Base-by-base conservation (phyloP, 2,888 invertebrate genomes). In the Clanis bilineata region DNA sequence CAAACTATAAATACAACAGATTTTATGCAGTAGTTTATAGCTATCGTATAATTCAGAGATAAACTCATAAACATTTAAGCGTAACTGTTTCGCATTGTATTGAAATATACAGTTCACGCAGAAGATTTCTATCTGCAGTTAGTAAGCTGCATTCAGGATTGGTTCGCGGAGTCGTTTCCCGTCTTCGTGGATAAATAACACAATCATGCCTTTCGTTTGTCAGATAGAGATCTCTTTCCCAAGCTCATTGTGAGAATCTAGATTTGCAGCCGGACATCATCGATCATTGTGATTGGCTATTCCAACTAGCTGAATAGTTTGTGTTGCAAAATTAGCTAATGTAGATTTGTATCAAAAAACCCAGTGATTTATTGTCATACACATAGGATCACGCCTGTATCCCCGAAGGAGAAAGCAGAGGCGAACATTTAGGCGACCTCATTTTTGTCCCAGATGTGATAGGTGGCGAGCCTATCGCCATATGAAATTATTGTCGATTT, bases 221-320 rank as follows among this genome's bases (percentile, higher is more conserved):
- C 51, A 32, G 51, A 51, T 51, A 51, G 7, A 32, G 32, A 51
- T 51, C 32, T 45, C 25, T 32, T 51, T 51, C 51, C 32, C 51
- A 51, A 51, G 51, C 51, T 51, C 51, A 22, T 44, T 51, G 51
- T 51, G 32, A 51, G 51, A 51, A 51, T 18, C 51, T 51, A 51
- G 32, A 51, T 32, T 32, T 25, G 23, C 32, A 18, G 51, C 32
- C 28, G 32, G 25, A 32, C 32, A 44, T 43, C 43, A 15, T 47
- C 7, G 15, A 15, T 47, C 47, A 47, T 15, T 47, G 25, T 25
- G 15, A 25, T 15, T 47, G 25, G 25, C 2, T 44, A 22, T 22
- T 44, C 36, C n/a, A n/a, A n/a, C 21, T 43, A 18, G 43, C 10
- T 45, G 23, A 22, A 23, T n/a, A 0, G 15, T 39, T 3, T 2